These are phyloP conservation scores for Hafferia zeledoni DNA, from an alignment of 2,797 vertebrate species.

Conservation along the genomic window DNA sequence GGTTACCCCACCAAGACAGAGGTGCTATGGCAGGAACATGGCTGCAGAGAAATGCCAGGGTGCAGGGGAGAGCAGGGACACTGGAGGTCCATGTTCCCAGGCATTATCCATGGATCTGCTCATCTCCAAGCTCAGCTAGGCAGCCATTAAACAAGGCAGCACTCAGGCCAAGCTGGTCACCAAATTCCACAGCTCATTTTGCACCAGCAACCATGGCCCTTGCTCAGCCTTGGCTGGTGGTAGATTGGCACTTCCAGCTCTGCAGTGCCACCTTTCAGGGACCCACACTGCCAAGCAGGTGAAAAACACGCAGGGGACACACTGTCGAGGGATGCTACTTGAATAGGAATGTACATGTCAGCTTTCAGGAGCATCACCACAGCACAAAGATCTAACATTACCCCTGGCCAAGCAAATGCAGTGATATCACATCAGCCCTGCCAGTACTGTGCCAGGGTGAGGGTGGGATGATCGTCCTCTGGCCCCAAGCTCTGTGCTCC, in stretches of 20 bases:
- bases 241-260: neutral
- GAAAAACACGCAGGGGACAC: neutral
- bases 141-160: neutral
- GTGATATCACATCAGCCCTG: neutral
- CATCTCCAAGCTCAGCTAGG: neutral
- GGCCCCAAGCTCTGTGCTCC: neutral
- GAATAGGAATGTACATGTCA: conserved; percentile 68
- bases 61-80: neutral
- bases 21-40: neutral
- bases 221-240: neutral
- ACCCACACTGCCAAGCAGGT: neutral
- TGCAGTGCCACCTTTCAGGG: neutral
- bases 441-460: neutral
- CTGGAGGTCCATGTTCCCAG: neutral
- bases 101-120: rapidly evolving
- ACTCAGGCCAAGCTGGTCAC: neutral
- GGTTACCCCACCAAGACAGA: neutral
- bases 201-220: neutral
- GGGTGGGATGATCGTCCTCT: neutral
- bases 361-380: conserved; percentile 68
- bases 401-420: conserved; percentile 38
- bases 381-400: conserved; percentile 63
- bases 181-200: neutral
- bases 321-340: conserved; percentile 32
- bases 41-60: neutral